Evolutionary conservation across 2,797 vertebrate genomes (phyloP).

Genomic region (Dendrocincla tyrannina): DNA sequence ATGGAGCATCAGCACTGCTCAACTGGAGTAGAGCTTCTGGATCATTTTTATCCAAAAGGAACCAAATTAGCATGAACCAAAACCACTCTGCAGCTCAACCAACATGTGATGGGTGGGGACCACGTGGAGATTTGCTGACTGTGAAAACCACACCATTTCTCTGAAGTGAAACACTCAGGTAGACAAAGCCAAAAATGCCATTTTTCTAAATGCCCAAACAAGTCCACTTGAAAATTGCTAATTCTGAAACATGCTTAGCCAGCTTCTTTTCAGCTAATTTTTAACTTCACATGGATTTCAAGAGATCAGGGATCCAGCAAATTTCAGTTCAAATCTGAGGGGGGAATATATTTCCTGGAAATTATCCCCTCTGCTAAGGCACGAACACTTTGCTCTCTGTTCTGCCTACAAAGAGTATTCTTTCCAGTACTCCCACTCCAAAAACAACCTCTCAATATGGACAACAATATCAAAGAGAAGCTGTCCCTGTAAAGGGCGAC

Average conservation of each 20-base stretch:
- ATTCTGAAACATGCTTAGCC: not conserved
- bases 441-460: conserved; percentile 39
- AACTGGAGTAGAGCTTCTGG: not conserved
- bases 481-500: not conserved
- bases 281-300: not conserved
- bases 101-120: not conserved
- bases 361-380: not conserved
- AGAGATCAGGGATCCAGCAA: not conserved
- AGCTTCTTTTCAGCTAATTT: not conserved
- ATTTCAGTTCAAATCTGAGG: not conserved
- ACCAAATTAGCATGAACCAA: not conserved
- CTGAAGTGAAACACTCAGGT: not conserved
- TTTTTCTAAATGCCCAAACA: not conserved
- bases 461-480: conserved; percentile 23
- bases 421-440: conserved; percentile 9
- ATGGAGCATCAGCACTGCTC: not conserved
- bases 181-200: not conserved
- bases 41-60: not conserved
- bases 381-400: not conserved
- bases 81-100: not conserved
- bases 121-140: not conserved
- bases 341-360: not conserved
- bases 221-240: not conserved
- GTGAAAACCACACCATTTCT: not conserved
- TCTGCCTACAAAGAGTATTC: conserved; percentile 28